phyloP scores from a whole-genome alignment of 2,888 invertebrate genomes.

The Sepiola atlantica region DNA sequence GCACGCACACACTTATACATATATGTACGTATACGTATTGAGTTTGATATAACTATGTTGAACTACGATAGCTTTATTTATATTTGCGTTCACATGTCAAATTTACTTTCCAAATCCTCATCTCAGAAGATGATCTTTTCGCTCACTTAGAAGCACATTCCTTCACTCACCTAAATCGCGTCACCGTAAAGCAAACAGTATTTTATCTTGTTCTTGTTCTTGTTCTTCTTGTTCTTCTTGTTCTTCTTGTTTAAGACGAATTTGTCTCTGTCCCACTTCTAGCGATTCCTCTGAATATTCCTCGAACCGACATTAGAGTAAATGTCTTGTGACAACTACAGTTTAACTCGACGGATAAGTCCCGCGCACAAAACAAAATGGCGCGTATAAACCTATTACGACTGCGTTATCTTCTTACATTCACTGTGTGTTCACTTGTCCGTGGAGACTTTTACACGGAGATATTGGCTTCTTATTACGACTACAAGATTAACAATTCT shows the following conservation, averaged over 20 bases:
- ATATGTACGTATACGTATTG: neutral
- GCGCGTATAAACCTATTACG: constrained; percentile 20
- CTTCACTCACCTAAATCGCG: neutral
- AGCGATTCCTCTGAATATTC: neutral
- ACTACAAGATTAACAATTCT: neutral
- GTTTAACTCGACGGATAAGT: constrained; percentile 9
- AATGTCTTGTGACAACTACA: constrained; percentile 32
- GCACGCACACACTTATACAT: neutral
- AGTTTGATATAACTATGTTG: neutral
- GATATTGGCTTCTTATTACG: neutral
- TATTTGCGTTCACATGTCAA: constrained; percentile 20
- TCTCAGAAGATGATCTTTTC: constrained; percentile 14
- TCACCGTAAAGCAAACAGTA: neutral
- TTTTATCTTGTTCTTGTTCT: neutral
- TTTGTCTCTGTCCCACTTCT: neutral
- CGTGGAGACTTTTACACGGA: neutral
- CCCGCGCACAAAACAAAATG: constrained; percentile 4
- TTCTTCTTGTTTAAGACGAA: neutral
- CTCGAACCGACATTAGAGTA: neutral
- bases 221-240: neutral
- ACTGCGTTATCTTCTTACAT: neutral
- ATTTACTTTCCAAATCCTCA: neutral
- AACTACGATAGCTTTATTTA: neutral
- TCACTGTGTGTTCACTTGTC: neutral
- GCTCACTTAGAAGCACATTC: neutral